A percentile compares a stretch with the other conserved stretches of the same genome.
phyloP scores from a whole-genome alignment of 1,140 invertebrate species.

The Daktulosphaira vitifoliae region DNA sequence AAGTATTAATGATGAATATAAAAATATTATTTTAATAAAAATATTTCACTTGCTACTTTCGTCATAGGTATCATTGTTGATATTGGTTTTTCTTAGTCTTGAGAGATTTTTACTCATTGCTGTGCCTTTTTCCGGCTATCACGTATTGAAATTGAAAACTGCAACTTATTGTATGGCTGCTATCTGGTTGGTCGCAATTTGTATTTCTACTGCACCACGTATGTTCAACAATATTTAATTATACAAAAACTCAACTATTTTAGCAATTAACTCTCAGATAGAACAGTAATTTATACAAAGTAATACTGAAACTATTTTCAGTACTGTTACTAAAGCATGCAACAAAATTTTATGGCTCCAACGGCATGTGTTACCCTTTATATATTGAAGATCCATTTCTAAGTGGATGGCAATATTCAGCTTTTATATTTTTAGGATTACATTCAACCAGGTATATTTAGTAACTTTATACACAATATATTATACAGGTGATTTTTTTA shows the following conservation, averaged over 20 bases:
- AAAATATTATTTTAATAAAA: too few relatives aligned
- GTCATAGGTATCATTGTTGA: constrained; percentile 59
- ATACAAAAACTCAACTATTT: too few relatives aligned
- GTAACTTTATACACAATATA: too few relatives aligned
- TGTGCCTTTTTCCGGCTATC: constrained; percentile 54
- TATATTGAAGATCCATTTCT: constrained; percentile 62
- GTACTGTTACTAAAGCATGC: constrained; percentile 55
- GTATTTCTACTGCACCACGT: constrained; percentile 59
- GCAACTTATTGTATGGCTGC: constrained; percentile 49
- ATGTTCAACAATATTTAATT: constrained; percentile 36
- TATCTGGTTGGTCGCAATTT: constrained; percentile 57
- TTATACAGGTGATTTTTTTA: too few relatives aligned
- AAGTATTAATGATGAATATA: too few relatives aligned
- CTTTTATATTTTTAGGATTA: constrained; percentile 58
- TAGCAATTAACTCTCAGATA: too few relatives aligned
- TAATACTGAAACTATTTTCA: too few relatives aligned
- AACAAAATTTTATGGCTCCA: constrained; percentile 59
- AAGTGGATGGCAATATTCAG: constrained; percentile 65
- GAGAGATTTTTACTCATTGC: constrained; percentile 64
- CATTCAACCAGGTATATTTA: constrained; percentile 45
- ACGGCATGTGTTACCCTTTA: constrained; percentile 63
- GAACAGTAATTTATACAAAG: too few relatives aligned
- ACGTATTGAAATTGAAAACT: constrained; percentile 48
- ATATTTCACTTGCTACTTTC: too few relatives aligned
- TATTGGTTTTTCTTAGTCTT: constrained; percentile 65